Percentiles rank a stretch among this genome's conserved stretches.
These are phyloP conservation scores for Babyrousa celebensis DNA, from an alignment of 2,797 vertebrate species.

Conservation along the genomic window DNA sequence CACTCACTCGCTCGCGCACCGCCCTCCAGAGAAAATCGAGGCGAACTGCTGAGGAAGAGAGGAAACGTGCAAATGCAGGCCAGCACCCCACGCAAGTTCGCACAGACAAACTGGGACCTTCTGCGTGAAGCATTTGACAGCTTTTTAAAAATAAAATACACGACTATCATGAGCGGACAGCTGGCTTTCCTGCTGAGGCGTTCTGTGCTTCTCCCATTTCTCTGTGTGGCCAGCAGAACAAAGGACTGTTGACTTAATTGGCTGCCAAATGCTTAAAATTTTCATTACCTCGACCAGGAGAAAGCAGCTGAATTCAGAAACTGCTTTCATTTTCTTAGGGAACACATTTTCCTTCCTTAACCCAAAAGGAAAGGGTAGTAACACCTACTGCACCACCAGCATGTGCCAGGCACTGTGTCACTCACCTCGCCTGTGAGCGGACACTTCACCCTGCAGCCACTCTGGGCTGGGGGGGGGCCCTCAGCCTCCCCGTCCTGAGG, in stretches of 20 bases:
- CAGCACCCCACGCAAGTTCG: neutral
- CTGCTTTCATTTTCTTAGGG: conserved; percentile 62
- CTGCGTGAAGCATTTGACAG: neutral
- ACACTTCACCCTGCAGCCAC: no score
- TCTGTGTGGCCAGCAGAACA: conserved; percentile 69
- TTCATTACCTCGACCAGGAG: conserved; percentile 74
- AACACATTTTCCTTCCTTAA: neutral
- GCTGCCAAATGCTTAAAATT: conserved; percentile 82
- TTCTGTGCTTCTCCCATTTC: neutral
- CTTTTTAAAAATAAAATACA: conserved; percentile 74
- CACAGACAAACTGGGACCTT: neutral
- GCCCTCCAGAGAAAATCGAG: neutral
- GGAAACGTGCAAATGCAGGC: neutral
- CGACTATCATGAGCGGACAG: neutral
- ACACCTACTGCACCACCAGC: neutral
- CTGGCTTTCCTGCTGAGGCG: neutral
- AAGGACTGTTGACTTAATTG: conserved; percentile 73
- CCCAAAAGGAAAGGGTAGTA: neutral
- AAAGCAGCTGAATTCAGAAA: conserved; percentile 65
- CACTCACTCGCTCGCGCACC: neutral
- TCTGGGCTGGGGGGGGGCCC: neutral
- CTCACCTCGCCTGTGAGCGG: rapidly evolving
- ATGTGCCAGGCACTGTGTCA: neutral
- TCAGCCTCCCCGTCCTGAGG: neutral
- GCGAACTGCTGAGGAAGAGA: neutral